These are phyloP conservation scores for Diarsia dahlii DNA, from an alignment of 2,888 invertebrate genomes.

Conservation along the genomic window DNA sequence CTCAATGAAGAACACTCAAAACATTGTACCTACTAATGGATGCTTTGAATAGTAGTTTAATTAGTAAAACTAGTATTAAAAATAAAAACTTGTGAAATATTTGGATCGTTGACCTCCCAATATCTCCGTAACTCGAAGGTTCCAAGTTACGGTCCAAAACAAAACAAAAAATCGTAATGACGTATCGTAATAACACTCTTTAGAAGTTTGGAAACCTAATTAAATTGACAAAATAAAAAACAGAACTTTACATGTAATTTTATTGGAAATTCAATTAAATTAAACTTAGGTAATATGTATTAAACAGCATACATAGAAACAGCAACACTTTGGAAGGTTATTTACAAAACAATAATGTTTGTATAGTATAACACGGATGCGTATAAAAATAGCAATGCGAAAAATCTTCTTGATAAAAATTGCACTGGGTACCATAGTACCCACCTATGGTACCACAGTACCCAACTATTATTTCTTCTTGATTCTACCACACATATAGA, in stretches of 20 bases:
- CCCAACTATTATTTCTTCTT: neutral
- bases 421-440: neutral
- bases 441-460: no score
- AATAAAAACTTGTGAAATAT: no score
- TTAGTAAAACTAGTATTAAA: no score
- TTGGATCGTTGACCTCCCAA: no score
- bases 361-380: neutral
- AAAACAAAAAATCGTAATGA: no score
- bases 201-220: neutral
- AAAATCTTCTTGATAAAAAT: neutral
- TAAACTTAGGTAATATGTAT: constrained; percentile 21
- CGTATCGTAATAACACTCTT: no score
- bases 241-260: constrained; percentile 25
- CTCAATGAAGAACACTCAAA: no score
- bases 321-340: neutral
- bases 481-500: neutral
- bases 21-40: no score
- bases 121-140: no score
- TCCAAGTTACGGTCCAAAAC: no score
- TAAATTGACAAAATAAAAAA: constrained; percentile 32
- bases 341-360: neutral
- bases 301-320: constrained; percentile 20
- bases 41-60: no score
- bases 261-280: constrained; percentile 43
- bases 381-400: neutral